These are phyloP conservation scores for Oncopodura yosiiana DNA, from an alignment of 1,140 invertebrate genomes.

Conservation along the genomic window DNA sequence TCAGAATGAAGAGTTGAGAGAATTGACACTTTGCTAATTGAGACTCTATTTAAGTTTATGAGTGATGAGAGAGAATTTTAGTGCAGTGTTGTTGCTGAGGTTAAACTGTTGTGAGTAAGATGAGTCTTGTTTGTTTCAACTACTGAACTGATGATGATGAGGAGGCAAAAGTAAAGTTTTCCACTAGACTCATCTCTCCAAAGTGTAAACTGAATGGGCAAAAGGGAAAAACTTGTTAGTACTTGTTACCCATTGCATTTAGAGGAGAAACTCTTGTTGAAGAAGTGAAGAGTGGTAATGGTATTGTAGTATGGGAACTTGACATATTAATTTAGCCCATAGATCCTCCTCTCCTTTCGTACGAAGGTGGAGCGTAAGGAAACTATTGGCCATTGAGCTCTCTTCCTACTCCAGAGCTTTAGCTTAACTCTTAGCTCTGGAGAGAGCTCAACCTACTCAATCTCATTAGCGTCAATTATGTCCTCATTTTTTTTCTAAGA, in stretches of 20 bases:
- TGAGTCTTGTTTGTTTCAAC: too few species aligned
- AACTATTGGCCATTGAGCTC: slow-evolving; percentile 24
- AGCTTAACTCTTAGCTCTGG: too few species aligned
- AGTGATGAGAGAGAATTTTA: too few species aligned
- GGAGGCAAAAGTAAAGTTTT: too few species aligned
- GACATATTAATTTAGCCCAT: slow-evolving; percentile 35
- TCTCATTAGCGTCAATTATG: slow-evolving; percentile 36
- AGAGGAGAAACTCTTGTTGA: background rate
- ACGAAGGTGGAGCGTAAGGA: slow-evolving; percentile 24
- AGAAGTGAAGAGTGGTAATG: slow-evolving; percentile 3
- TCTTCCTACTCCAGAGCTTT: slow-evolving; percentile 1
- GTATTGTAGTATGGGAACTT: slow-evolving; percentile 29
- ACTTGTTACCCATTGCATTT: too few species aligned
- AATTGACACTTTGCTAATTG: too few species aligned
- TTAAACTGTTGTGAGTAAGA: background rate
- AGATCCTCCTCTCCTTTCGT: slow-evolving; percentile 27
- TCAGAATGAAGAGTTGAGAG: too few species aligned
- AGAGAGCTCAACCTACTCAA: slow-evolving; percentile 15
- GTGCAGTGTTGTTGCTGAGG: background rate
- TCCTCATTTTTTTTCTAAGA: background rate
- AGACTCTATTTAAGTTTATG: too few species aligned
- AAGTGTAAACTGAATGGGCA: too few species aligned
- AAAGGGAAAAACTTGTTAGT: too few species aligned
- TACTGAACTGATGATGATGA: too few species aligned
- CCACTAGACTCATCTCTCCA: too few species aligned